Base-by-base conservation (phyloP, 1,140 invertebrate genomes). In the Drosophila hydei region DNA sequence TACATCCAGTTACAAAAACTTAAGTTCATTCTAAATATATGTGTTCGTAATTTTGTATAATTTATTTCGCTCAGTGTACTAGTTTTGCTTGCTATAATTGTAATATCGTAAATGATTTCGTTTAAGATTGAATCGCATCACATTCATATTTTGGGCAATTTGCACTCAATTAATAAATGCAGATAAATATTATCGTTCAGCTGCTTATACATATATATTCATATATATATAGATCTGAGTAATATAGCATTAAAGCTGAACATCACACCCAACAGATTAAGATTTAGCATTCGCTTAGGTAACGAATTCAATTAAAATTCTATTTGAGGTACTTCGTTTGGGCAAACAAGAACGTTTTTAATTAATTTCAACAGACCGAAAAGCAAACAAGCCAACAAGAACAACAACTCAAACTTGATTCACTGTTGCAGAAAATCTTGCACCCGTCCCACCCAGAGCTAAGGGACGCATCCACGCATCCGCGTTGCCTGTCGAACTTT, bases 351-450 rank as follows among this genome's bases (percentile, higher is more conserved):
- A 77, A 77, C 71, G 72, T 83, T 88, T 84, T 88, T 88, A 88
- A 88, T 88, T 88, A 88, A 88, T 87, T 88, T 79, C 83, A 88
- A 59, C 76, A 88, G 83, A 88, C 83, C 83, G 84, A 88, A 88
- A 88, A 89, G 67, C 83, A 88, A 88, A 88, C 71, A 88, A 89
- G 67, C 84, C 79, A 88, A 83, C 71, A 81, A 52, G 45, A 87
- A 79, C 71, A 81, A 52, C 42, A 87, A 79, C 78, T 67, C 58
- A 83, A 83, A 75, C 50, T 63, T 72, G 60, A 60, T 52, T 60
- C 72, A 51, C 40, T 77, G 55, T 71, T 52, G 67, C 84, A 79
- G 79, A 88, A 88, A 88, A 83, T 87, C 71, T 83, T 55, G 59
- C 47, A 50, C 7, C 27, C 23, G 23, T 14, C 27, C 19, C 25